A percentile compares a stretch with the other conserved stretches of the same genome.
phyloP scores from a whole-genome alignment of 2,797 vertebrate genomes.

The Xenopus petersii region DNA sequence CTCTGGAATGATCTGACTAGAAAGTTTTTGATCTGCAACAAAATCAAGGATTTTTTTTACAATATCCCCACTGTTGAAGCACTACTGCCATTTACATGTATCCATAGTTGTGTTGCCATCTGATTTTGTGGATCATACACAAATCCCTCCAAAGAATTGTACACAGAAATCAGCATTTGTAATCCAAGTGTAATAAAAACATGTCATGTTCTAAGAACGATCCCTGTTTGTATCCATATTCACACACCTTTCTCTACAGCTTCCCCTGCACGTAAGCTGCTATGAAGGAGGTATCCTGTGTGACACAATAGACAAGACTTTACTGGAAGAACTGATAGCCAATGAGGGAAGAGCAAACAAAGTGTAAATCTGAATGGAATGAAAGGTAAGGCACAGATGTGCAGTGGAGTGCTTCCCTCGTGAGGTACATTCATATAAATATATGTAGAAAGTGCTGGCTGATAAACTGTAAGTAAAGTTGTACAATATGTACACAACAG shows the following conservation, averaged over 20 bases:
- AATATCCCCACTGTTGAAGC: background rate
- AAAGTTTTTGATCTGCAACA: background rate
- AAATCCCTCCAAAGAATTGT: background rate
- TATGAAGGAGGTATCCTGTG: slow-evolving; percentile 5
- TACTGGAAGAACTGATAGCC: slow-evolving; percentile 28
- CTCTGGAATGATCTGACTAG: background rate
- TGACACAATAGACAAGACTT: slow-evolving; percentile 8
- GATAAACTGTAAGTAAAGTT: no score
- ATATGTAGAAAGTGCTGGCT: no score
- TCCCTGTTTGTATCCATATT: background rate
- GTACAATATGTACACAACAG: no score
- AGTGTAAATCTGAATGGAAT: slow-evolving; percentile 37
- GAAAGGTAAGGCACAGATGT: slow-evolving; percentile 21
- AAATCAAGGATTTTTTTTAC: background rate
- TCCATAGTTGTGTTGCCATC: background rate
- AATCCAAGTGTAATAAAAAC: background rate
- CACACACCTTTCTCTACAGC: slow-evolving; percentile 1
- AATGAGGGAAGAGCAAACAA: slow-evolving; percentile 21
- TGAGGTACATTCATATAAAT: no score
- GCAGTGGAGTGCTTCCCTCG: slow-evolving; percentile 10
- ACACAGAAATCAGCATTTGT: no score
- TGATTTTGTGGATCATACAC: background rate
- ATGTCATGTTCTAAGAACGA: background rate
- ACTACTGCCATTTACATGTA: background rate
- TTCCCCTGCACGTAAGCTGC: slow-evolving; percentile 16